Percentiles rank a stretch among this genome's conserved stretches.
Evolutionary conservation across 2,888 invertebrate species (phyloP).

Genomic region (Melanostoma scalare): DNA sequence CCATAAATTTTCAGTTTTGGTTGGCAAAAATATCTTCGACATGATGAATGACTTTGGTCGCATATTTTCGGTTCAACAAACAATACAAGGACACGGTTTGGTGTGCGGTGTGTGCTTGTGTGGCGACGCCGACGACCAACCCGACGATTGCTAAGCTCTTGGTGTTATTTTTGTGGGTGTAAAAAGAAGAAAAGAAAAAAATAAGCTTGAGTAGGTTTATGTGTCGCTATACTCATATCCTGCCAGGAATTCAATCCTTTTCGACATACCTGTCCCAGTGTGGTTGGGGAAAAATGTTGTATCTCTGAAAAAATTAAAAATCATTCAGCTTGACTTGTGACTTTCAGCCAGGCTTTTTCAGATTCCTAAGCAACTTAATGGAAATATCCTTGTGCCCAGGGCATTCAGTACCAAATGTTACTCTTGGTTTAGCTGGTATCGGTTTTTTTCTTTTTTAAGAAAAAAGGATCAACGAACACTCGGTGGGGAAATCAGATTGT

Average conservation of each 20-base stretch:
- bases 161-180: conserved; percentile 1
- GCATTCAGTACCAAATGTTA: too few relatives aligned
- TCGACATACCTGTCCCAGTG: conserved; percentile 32
- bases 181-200: conserved; percentile 13
- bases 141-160: too few relatives aligned
- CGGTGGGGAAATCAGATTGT: too few relatives aligned
- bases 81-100: conserved; percentile 16
- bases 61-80: conserved; percentile 68
- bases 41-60: conserved; percentile 72
- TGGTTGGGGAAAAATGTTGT: too few relatives aligned
- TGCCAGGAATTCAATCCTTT: conserved; percentile 62
- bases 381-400: too few relatives aligned
- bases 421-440: neutral
- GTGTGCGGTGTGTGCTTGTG: conserved; percentile 15
- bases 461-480: too few relatives aligned
- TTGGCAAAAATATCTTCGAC: conserved; percentile 72
- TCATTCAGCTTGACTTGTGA: too few relatives aligned
- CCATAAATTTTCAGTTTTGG: conserved; percentile 66
- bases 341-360: too few relatives aligned
- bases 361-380: too few relatives aligned
- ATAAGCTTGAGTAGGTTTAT: conserved; percentile 31
- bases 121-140: neutral
- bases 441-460: conserved; percentile 8
- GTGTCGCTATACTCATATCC: conserved; percentile 44
- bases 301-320: too few relatives aligned